phyloP scores from a whole-genome alignment of 1,140 invertebrate genomes.

The Eupristina koningsbergeri region DNA sequence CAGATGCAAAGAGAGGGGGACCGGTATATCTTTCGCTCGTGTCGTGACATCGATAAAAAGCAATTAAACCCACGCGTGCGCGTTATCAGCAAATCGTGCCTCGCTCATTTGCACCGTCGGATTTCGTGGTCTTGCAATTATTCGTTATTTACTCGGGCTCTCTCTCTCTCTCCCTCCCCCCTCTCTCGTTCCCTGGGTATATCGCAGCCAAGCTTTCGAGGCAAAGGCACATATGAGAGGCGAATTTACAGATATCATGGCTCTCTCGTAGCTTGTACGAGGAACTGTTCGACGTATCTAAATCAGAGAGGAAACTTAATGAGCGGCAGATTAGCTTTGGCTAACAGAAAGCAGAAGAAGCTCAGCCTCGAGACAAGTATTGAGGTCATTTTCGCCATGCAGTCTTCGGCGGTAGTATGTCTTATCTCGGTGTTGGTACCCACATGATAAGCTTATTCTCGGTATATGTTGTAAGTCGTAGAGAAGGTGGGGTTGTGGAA shows the following conservation, averaged over 20 bases:
- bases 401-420: neutral
- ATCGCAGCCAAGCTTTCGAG: neutral
- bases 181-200: neutral
- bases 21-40: conserved; percentile 23
- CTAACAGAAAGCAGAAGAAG: conserved; percentile 29
- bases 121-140: conserved; percentile 17
- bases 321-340: conserved; percentile 55
- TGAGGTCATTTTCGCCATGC: neutral
- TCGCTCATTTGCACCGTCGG: neutral
- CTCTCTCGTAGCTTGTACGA: conserved; percentile 26
- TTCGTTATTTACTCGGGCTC: conserved; percentile 47
- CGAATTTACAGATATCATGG: conserved; percentile 21
- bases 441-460: neutral
- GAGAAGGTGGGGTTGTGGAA: too few species aligned
- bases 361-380: conserved; percentile 40
- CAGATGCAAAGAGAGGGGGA: neutral
- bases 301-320: conserved; percentile 53
- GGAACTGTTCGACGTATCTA: conserved; percentile 36
- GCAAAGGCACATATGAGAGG: neutral
- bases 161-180: conserved; percentile 12
- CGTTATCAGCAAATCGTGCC: conserved; percentile 42
- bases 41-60: conserved; percentile 58
- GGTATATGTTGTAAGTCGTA: neutral
- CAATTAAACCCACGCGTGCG: conserved; percentile 57
- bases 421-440: neutral